Evolutionary conservation across 2,113 vertebrate species (phyloP).

Genomic region (Erinaceus europaeus): DNA sequence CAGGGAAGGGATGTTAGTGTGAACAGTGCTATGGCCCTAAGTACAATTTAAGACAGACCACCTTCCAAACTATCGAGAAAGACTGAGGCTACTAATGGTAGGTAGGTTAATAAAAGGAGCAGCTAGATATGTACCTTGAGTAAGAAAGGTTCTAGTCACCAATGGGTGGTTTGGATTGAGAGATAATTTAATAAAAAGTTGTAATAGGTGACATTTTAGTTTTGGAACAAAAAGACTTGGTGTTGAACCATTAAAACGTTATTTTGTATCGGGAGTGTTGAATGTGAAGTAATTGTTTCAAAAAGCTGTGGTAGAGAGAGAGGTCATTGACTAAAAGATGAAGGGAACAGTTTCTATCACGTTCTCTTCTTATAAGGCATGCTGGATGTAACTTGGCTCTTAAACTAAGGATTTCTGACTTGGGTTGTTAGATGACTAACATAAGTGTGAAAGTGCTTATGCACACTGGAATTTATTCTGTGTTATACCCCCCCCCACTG

Average conservation of each 20-base stretch:
- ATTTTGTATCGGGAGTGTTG: not conserved
- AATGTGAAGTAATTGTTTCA: conserved; percentile 27
- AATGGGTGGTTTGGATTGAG: conserved; percentile 22
- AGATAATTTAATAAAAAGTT: not conserved
- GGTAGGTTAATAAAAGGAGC: not conserved
- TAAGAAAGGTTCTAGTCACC: not conserved
- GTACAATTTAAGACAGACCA: conserved; percentile 23
- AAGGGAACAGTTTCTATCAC: not conserved
- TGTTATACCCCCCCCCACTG: not conserved
- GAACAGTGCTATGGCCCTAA: not conserved
- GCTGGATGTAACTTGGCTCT: not conserved
- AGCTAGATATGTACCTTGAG: conserved; percentile 8
- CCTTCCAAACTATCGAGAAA: not conserved
- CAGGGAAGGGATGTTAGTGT: not conserved
- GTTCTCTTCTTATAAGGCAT: conserved; percentile 26
- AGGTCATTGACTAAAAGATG: conserved; percentile 11
- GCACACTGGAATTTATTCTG: not conserved
- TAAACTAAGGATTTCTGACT: not conserved
- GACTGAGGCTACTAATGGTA: not conserved
- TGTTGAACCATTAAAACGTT: not conserved
- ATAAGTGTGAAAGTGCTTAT: not conserved
- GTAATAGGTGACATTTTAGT: not conserved
- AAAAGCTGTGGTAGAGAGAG: not conserved
- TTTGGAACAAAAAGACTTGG: not conserved
- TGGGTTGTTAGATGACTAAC: not conserved